These are phyloP conservation scores for Scrobipalpa costella DNA, from an alignment of 2,888 invertebrate genomes.

Conservation along the genomic window DNA sequence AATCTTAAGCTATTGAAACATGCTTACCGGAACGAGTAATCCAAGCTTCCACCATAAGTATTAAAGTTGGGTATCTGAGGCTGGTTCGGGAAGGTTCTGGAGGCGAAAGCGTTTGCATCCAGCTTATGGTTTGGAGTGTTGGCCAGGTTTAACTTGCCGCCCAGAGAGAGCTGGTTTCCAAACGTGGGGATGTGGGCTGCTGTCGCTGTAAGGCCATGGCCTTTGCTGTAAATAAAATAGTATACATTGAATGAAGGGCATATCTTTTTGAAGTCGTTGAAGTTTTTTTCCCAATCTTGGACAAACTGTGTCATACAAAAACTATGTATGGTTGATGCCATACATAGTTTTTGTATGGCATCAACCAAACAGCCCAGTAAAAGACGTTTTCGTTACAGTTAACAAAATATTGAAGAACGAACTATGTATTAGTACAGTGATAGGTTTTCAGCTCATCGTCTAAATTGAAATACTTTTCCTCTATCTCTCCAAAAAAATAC, in stretches of 20 bases:
- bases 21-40: constrained; percentile 50
- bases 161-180: constrained; percentile 45
- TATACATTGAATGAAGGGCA: constrained; percentile 24
- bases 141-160: constrained; percentile 42
- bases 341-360: too few relatives aligned
- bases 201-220: constrained; percentile 42
- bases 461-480: too few relatives aligned
- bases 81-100: constrained; percentile 42
- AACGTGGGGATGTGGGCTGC: constrained; percentile 42
- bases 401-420: too few relatives aligned
- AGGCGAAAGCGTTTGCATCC: constrained; percentile 46
- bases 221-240: constrained; percentile 36
- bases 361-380: too few relatives aligned
- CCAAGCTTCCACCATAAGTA: constrained; percentile 45
- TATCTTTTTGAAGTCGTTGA: background rate
- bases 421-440: too few relatives aligned
- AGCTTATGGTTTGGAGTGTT: constrained; percentile 45
- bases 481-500: too few relatives aligned
- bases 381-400: too few relatives aligned
- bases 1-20: too few relatives aligned
- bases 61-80: constrained; percentile 44
- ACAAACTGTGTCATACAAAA: too few relatives aligned
- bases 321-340: too few relatives aligned
- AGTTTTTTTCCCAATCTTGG: background rate
- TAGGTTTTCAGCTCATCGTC: too few relatives aligned